Percentiles rank a stretch among this genome's conserved stretches.
Evolutionary conservation across 2,888 invertebrate species (phyloP).

Genomic region (Linyphia triangularis): DNA sequence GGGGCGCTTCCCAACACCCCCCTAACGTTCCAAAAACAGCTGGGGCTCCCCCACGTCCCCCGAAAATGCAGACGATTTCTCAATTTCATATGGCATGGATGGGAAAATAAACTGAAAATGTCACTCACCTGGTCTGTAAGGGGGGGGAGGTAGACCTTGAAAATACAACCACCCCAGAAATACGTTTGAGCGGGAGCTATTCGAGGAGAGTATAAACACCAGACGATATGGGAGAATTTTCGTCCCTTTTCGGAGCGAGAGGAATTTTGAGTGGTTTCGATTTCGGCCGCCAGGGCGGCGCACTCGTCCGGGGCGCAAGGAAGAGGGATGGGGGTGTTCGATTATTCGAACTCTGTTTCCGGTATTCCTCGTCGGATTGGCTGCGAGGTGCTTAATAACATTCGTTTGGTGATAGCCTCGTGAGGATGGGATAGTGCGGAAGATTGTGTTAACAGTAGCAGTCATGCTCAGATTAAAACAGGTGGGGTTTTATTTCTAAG

Average conservation of each 20-base stretch:
- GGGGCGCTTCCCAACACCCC: not conserved
- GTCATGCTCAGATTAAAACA: not conserved
- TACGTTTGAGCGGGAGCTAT: not conserved
- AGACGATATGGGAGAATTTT: constrained; percentile 6
- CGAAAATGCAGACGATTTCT: constrained; percentile 6
- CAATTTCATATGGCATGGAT: not conserved
- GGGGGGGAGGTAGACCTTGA: not conserved
- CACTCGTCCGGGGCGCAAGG: constrained; percentile 11
- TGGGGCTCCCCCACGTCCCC: not conserved
- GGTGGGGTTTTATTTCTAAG: not conserved
- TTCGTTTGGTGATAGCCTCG: not conserved
- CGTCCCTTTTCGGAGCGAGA: constrained; percentile 1
- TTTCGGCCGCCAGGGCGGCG: constrained; percentile 46
- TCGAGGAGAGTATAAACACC: constrained; percentile 33
- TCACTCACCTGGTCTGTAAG: constrained; percentile 19
- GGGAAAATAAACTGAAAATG: not conserved
- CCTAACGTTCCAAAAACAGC: not conserved
- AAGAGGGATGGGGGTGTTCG: not conserved
- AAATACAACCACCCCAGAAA: not conserved
- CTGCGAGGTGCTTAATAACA: not conserved
- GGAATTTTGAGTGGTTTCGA: not conserved
- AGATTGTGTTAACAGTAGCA: not conserved
- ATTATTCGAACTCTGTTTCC: constrained; percentile 31
- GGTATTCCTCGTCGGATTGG: constrained; percentile 20
- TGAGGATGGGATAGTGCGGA: not conserved